Evolutionary conservation across 2,113 vertebrate species (phyloP), one percentile per base, ranked within the genome.

Genomic region (Oceanodroma tethys): DNA sequence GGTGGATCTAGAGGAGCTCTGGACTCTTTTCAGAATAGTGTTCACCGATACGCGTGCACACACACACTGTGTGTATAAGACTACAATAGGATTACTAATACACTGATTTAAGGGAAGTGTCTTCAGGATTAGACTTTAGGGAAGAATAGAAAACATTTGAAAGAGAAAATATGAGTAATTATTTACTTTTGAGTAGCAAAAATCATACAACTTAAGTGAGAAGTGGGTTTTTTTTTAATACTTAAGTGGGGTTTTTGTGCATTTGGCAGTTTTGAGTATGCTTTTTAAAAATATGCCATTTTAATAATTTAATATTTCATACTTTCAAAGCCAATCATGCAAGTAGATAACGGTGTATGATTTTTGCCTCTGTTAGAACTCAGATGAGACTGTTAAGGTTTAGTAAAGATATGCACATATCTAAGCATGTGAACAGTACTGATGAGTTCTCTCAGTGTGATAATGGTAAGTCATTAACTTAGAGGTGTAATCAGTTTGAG

Each of bases 21-120:
- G 59, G 19, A 18, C 17, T 73, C 17, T 26, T 26, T 30, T 55
- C 15, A 59, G 18, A 48, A 16, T 10, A 17, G 13, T 10, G 12
- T 34, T 78, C 26, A 11, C 66, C 0, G 1, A 3, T n/a, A n/a
- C 5, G 10, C 6, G 1, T n/a, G n/a, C 0, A 0, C 13, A 15
- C 13, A 10, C 6, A 6, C 9, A 1, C 3, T 0, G 0, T 47
- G 11, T 32, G 2, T 67, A 8, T 79, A 60, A 74, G 32, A 58
- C 38, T 62, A 3, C 14, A 43, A 3, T 1, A 25, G 63, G 22
- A 17, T 73, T 86, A 18, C 13, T 45, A 29, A 53, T 34, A 7
- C 5, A 1, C 21, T 63, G 52, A 32, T 42, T 55, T 45, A 58
- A 20, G 26, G 16, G 32, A 90, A 56, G 6, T 10, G 13, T 36